A percentile compares a stretch with the other conserved stretches of the same genome.
These are phyloP conservation scores for Drosophila setifemur DNA, from an alignment of 1,140 invertebrate species.

Conservation along the genomic window DNA sequence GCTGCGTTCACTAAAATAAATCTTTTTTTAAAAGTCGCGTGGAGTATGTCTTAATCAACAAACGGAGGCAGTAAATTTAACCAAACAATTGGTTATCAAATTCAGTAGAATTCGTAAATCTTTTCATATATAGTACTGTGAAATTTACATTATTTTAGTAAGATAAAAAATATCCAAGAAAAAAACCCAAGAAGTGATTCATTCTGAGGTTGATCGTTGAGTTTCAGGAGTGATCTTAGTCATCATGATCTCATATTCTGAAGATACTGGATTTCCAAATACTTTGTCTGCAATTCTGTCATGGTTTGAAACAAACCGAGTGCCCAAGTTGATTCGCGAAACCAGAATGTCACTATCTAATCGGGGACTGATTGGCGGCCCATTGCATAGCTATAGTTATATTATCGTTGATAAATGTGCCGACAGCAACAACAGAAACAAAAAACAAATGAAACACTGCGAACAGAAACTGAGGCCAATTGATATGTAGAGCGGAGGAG, in stretches of 20 bases:
- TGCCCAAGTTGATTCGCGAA: conserved; percentile 35
- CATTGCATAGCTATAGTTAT: conserved; percentile 27
- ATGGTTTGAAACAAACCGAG: conserved; percentile 18
- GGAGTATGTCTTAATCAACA: no score
- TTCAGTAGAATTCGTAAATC: no score
- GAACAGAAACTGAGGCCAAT: conserved; percentile 35
- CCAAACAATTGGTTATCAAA: background rate
- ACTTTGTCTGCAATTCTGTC: conserved; percentile 9
- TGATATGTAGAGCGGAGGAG: conserved; percentile 40
- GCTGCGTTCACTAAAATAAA: no score
- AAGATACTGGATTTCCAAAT: conserved; percentile 13
- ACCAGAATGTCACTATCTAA: conserved; percentile 37
- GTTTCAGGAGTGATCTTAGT: background rate
- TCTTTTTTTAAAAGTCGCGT: no score
- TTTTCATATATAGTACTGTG: no score
- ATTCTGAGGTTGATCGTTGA: no score
- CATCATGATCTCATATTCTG: no score
- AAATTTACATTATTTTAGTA: no score
- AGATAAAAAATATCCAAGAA: no score
- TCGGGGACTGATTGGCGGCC: conserved; percentile 43
- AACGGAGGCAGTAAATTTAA: background rate
- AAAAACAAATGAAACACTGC: conserved; percentile 9
- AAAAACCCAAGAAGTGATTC: no score
- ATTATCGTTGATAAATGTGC: conserved; percentile 50
- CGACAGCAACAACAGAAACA: conserved; percentile 1